Evolutionary conservation across 1,140 invertebrate genomes (phyloP), one percentile per base, ranked within the genome.

Genomic region (Cardiocondyla obscurior): DNA sequence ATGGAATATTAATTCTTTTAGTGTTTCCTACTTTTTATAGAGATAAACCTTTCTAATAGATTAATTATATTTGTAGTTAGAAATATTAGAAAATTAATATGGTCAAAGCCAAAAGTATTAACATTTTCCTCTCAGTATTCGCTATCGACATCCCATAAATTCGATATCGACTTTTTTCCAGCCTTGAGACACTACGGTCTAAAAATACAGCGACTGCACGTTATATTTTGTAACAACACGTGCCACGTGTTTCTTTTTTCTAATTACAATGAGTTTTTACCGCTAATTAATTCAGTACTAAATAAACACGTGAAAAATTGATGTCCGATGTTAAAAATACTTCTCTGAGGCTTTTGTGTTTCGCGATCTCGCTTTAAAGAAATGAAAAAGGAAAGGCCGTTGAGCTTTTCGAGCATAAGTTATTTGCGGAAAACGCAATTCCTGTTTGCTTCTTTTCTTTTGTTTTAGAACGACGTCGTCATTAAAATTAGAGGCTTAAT

Each of bases 151-250:
- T 33, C 44, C 44, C 44, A 30, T 33, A 70, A 70, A 30, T n/a
- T 49, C n/a, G 28, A 10, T 6, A 28, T 33, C 6, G 12, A 33
- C 22, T 25, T 67, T 67, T 30, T 30, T 30, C 5, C 16, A 22
- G 22, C 44, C 44, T 70, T 70, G 25, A 51, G 12, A 70, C 65
- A 10, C 7, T 28, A 6, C 3, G 0, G 44, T 51, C 65, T 70
- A 70, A 70, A 70, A 70, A 70, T 70, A 69, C 12, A 70, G 33
- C 12, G 6, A 1, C 51, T n/a, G 44, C n/a, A 33, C 3, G 8
- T 30, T 67, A 14, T 44, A 44, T 16, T 65, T 65, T 67, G 28
- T 70, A 33, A 33, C 28, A 16, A 33, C 2, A 16, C 22, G 25
- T 16, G 25, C 33, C 19, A 30, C n/a, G n/a, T n/a, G n/a, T n/a